These are phyloP conservation scores for Delia radicum DNA, from an alignment of 1,140 invertebrate genomes.

Conservation along the genomic window DNA sequence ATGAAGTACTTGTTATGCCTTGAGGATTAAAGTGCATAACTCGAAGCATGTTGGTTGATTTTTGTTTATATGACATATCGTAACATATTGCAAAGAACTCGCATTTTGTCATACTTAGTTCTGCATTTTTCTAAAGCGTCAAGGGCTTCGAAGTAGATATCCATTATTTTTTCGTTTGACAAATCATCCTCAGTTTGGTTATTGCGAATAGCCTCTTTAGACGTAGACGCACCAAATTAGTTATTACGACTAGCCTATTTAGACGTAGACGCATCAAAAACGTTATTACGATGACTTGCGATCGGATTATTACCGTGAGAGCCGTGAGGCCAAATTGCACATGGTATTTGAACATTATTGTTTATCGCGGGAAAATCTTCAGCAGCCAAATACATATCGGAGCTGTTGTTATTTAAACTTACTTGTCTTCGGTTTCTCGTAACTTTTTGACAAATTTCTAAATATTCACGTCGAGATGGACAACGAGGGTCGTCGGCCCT, in stretches of 20 bases:
- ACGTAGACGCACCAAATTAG: too few species aligned
- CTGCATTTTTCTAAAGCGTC: not conserved
- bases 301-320: not conserved
- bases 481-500: not conserved
- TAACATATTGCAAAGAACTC: not conserved
- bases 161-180: not conserved
- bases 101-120: conserved; percentile 9
- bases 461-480: too few species aligned
- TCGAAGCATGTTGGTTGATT: too few species aligned
- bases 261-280: too few species aligned
- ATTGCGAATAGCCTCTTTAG: not conserved
- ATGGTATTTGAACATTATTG: not conserved
- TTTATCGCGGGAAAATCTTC: not conserved
- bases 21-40: conserved; percentile 3
- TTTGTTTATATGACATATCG: not conserved
- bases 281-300: not conserved
- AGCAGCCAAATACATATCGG: not conserved
- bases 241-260: too few species aligned
- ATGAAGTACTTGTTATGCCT: too few species aligned
- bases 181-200: not conserved
- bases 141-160: not conserved
- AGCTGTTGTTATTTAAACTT: not conserved
- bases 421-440: not conserved
- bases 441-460: too few species aligned
- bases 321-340: not conserved